Conservation (phyloP, 30 jellyfish, hydroid and myxozoan genomes). For the Turritopsis rubra region DNA sequence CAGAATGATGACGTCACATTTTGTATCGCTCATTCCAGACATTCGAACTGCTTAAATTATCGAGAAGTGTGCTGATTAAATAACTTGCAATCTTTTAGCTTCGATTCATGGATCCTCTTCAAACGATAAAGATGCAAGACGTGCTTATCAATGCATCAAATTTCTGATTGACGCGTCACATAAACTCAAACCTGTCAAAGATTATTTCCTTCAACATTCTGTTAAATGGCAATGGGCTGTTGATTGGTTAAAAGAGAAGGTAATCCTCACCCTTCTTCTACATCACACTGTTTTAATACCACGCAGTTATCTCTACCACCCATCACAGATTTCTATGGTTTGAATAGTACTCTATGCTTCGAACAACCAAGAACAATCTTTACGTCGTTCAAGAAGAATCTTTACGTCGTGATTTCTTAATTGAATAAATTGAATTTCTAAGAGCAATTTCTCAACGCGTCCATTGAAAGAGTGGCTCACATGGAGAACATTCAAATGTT, state of each 20-base stretch:
- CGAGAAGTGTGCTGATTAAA: background rate
- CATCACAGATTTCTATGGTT: too few species aligned
- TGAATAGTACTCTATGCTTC: too few species aligned
- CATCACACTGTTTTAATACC: background rate
- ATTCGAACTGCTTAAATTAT: background rate
- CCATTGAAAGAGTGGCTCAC: too few species aligned
- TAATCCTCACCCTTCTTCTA: background rate
- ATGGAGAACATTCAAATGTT: too few species aligned
- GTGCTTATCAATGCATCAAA: slow-evolving; percentile 92
- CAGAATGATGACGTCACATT: too few species aligned
- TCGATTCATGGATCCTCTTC: slow-evolving; percentile 47
- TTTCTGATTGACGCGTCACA: slow-evolving; percentile 50
- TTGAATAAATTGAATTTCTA: too few species aligned
- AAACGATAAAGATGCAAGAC: slow-evolving; percentile 66
- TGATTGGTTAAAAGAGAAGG: slow-evolving; percentile 95
- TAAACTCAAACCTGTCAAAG: slow-evolving; percentile 40
- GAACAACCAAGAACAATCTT: too few species aligned
- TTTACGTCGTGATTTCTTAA: too few species aligned
- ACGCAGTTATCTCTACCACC: too few species aligned
- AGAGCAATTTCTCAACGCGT: too few species aligned
- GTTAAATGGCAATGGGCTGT: slow-evolving; percentile 96
- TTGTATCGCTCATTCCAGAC: too few species aligned
- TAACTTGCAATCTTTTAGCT: slow-evolving; percentile 44
- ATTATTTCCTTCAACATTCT: slow-evolving; percentile 39
- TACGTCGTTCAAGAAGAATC: too few species aligned